Base-by-base conservation (phyloP, 2,113 vertebrate genomes). In the Pachyramphus minor region DNA sequence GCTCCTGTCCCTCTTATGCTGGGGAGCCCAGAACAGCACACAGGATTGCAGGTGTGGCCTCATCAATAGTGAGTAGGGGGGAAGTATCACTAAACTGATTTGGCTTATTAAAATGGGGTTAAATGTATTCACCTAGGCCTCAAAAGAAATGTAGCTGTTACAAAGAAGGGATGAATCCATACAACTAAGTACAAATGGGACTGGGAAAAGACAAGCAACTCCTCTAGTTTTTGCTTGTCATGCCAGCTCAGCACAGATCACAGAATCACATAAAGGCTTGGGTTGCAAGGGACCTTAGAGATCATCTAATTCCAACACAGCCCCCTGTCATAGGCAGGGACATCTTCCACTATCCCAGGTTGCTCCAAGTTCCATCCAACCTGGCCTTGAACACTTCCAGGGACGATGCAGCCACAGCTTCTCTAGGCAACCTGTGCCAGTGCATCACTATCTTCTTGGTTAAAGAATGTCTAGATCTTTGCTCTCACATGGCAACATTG, bases 11-110 rank as follows among this genome's bases (percentile, higher is more conserved):
- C 25, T 79, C 22, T 33, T 6, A 6, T 8, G 15, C n/a, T 30
- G 12, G 39, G 53, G 37, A 91, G 30, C 39, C 31, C 62, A 42
- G 47, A 89, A 58, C 21, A 14, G 14, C 31, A 45, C 31, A 30
- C 31, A 45, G 42, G 5, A 17, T 58, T 73, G 31, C 49, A 84
- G 33, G 23, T 39, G 49, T 17, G 14, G 30, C 52, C 47, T 30
- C 37, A 49, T 7, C 1, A 4, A 27, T 1, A 14, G 42, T 2
- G 2, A 56, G 27, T 1, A 59, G 12, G 2, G 5, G 8, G 31
- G 12, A 60, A 64, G 21, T 3, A 52, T 27, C 44, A 28, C 47
- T 28, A 23, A 45, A 28, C 22, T 39, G 62, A 72, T 30, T 0
- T 35, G 23, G 41, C 75, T 59, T 31, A 37, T 25, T 76, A 23